Evolutionary conservation across 2,113 vertebrate species (phyloP).

Genomic region (Argyrosomus japonicus): DNA sequence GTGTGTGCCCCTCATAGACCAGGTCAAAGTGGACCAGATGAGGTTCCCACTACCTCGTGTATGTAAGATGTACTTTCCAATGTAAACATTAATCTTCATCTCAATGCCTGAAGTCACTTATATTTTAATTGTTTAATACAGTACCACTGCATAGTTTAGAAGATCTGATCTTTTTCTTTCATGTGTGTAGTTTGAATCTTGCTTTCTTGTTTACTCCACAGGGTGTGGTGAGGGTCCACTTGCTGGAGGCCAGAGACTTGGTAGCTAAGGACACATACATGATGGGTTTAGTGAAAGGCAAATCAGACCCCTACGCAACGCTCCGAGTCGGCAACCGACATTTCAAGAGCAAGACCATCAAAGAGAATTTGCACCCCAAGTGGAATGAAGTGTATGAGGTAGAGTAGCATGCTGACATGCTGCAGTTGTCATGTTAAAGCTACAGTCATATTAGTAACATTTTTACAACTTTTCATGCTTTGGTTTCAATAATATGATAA

Average conservation of each 20-base stretch:
- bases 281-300: conserved; percentile 90
- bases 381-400: conserved; percentile 97
- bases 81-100: neutral
- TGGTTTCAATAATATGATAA: neutral
- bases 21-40: conserved; percentile 90
- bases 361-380: conserved; percentile 87
- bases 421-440: neutral
- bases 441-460: neutral
- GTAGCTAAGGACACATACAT: conserved; percentile 92
- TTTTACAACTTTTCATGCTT: neutral
- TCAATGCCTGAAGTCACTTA: neutral
- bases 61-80: conserved; percentile 70
- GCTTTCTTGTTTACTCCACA: conserved; percentile 55
- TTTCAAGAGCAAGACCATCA: conserved; percentile 90
- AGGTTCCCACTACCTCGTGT: conserved; percentile 93
- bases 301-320: conserved; percentile 93
- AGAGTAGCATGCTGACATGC: conserved; percentile 1
- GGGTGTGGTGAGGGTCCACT: conserved; percentile 92
- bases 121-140: neutral
- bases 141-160: neutral
- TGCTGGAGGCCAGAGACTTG: conserved; percentile 90
- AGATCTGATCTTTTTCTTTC: neutral
- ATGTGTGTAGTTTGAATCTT: neutral
- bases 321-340: conserved; percentile 87
- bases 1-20: conserved; percentile 93